Percentiles rank a stretch among this genome's conserved stretches.
Conservation (phyloP, 2,113 vertebrate genomes). For the Psephotus haematonotus region DNA sequence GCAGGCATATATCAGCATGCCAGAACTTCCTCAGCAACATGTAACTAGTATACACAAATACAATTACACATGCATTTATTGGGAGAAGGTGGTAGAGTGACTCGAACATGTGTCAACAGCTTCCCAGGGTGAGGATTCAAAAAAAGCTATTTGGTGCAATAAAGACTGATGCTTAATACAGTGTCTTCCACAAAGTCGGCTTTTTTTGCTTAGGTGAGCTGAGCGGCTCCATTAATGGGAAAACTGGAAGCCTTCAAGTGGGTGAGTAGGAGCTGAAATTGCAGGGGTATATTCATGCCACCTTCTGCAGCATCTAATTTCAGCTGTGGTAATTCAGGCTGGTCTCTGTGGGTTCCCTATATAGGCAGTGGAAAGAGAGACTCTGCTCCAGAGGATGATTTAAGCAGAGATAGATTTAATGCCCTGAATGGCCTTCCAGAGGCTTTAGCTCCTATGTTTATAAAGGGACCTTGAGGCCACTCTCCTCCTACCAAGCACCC, state of each 20-base stretch:
- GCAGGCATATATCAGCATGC: not conserved
- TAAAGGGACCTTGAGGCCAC: not conserved
- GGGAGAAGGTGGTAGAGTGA: constrained; percentile 8
- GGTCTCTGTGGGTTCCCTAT: not conserved
- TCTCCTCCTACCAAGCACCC: not conserved
- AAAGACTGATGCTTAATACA: not conserved
- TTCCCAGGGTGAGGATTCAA: constrained; percentile 7
- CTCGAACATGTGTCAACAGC: constrained; percentile 3
- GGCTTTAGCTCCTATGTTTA: not conserved
- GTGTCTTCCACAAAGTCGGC: not conserved
- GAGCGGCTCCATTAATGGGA: not conserved
- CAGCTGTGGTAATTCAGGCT: not conserved
- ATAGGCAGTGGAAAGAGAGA: not conserved
- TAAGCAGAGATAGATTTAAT: not conserved
- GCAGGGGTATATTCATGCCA: not conserved
- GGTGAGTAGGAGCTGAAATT: not conserved
- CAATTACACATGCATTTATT: not conserved
- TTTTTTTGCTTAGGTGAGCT: constrained; percentile 5
- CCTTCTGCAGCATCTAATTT: not conserved
- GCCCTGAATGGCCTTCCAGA: not conserved
- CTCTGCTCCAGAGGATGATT: not conserved
- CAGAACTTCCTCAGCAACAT: constrained; percentile 35
- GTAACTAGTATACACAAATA: constrained; percentile 37
- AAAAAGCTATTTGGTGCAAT: not conserved
- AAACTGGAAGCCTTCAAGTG: not conserved